phyloP scores from a whole-genome alignment of 2,113 vertebrate species.

The Eudyptes chrysolophus region DNA sequence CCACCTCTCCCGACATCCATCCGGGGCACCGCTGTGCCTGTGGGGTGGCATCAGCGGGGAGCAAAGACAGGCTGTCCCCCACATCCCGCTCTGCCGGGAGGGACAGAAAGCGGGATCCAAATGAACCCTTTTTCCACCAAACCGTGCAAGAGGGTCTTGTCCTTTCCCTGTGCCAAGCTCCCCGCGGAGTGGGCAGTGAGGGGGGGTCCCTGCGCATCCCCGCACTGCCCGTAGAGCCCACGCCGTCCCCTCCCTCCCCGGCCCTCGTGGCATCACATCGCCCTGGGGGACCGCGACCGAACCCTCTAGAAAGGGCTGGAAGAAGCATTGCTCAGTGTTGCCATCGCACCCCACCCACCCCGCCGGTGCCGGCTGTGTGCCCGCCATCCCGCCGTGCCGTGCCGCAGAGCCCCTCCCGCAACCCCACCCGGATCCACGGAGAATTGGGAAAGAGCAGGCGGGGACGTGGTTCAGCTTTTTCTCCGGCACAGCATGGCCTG shows the following conservation, averaged over 20 bases:
- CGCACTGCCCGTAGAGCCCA: not conserved
- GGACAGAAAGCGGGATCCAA: not conserved
- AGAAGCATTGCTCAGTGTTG: not conserved
- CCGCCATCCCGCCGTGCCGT: accelerated
- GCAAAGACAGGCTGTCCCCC: not conserved
- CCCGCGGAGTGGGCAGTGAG: accelerated
- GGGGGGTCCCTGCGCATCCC: not conserved
- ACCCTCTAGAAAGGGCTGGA: not conserved
- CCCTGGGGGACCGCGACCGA: accelerated
- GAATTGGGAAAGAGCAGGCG: not conserved
- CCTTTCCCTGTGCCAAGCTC: not conserved
- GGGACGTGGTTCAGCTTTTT: not conserved
- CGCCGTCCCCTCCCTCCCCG: not conserved
- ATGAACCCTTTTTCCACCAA: accelerated
- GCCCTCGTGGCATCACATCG: accelerated
- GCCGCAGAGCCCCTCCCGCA: not conserved
- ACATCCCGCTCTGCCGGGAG: accelerated
- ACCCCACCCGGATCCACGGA: not conserved
- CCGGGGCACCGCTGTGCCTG: not conserved
- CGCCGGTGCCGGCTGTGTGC: not conserved
- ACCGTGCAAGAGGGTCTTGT: accelerated
- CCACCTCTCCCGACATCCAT: accelerated
- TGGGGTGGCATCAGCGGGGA: not conserved
- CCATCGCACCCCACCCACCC: not conserved
- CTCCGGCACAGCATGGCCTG: accelerated